phyloP scores from a whole-genome alignment of 2,113 vertebrate species.

The Progne subis region DNA sequence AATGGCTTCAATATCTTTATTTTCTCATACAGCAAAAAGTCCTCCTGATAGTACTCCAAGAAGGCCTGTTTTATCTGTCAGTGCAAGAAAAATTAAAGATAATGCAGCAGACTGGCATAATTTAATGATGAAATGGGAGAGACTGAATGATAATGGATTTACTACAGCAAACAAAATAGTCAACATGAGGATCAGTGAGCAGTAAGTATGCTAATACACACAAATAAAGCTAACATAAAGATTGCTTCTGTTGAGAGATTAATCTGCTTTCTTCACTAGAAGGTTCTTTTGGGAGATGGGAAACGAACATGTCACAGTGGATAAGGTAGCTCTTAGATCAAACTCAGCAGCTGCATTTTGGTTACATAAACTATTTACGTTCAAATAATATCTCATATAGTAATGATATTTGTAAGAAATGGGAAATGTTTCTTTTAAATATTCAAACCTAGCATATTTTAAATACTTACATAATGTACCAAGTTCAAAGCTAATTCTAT shows the following conservation, averaged over 20 bases:
- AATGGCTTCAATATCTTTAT: not conserved
- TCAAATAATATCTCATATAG: not conserved
- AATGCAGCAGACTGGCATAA: constrained; percentile 96
- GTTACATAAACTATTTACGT: not conserved
- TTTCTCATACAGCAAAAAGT: constrained; percentile 60
- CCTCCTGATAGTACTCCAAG: constrained; percentile 67
- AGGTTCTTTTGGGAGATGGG: not conserved
- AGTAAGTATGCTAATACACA: constrained; percentile 69
- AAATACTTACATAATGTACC: not conserved
- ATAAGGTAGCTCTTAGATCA: not conserved
- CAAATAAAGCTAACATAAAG: not conserved
- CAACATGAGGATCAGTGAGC: constrained; percentile 77
- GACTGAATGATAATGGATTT: constrained; percentile 83
- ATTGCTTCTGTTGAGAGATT: not conserved
- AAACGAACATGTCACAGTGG: not conserved
- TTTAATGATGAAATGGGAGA: constrained; percentile 89
- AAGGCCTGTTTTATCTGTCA: constrained; percentile 83
- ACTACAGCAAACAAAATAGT: constrained; percentile 77
- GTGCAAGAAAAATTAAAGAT: constrained; percentile 90
- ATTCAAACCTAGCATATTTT: not conserved
- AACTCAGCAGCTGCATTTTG: not conserved
- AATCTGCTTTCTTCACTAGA: not conserved
- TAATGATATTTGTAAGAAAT: not conserved
- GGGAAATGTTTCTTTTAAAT: not conserved
- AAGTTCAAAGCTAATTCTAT: not conserved